phyloP scores from a whole-genome alignment of 2,888 invertebrate genomes.

The Heliconius cydno region DNA sequence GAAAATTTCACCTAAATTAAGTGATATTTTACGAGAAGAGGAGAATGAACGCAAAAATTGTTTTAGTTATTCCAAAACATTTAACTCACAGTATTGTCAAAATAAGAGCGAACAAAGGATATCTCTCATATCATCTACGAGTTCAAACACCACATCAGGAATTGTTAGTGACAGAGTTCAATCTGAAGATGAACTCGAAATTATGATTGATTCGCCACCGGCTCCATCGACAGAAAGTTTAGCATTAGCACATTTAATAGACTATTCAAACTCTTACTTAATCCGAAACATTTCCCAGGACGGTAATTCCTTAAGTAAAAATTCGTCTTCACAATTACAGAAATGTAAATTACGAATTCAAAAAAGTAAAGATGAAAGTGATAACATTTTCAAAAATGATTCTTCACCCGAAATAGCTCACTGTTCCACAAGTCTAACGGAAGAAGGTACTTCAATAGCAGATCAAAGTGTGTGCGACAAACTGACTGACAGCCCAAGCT shows the following conservation, averaged over 20 bases:
- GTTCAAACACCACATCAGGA: constrained; percentile 98
- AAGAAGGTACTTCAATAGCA: constrained; percentile 68
- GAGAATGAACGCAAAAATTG: constrained; percentile 89
- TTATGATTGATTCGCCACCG: constrained; percentile 91
- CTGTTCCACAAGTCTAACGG: constrained; percentile 59
- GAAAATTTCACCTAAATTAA: constrained; percentile 93
- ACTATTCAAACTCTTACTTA: constrained; percentile 82
- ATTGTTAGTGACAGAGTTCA: constrained; percentile 98
- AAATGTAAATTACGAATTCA: constrained; percentile 65
- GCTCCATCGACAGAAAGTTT: constrained; percentile 94
- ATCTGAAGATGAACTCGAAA: constrained; percentile 96
- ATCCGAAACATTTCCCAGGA: constrained; percentile 67
- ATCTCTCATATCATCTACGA: constrained; percentile 95
- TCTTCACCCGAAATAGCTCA: constrained; percentile 56
- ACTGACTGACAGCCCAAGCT: constrained; percentile 82
- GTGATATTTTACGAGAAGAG: constrained; percentile 91
- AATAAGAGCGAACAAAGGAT: constrained; percentile 91
- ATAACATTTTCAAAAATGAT: constrained; percentile 59
- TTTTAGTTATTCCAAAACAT: constrained; percentile 87
- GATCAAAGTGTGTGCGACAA: constrained; percentile 77
- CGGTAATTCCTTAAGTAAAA: constrained; percentile 62
- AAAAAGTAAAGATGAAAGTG: constrained; percentile 66
- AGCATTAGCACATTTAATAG: constrained; percentile 89
- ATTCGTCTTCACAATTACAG: constrained; percentile 69
- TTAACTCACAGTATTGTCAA: constrained; percentile 84